A percentile compares a stretch with the other conserved stretches of the same genome.
phyloP scores from a whole-genome alignment of 1,140 invertebrate species.

The Littorina saxatilis region DNA sequence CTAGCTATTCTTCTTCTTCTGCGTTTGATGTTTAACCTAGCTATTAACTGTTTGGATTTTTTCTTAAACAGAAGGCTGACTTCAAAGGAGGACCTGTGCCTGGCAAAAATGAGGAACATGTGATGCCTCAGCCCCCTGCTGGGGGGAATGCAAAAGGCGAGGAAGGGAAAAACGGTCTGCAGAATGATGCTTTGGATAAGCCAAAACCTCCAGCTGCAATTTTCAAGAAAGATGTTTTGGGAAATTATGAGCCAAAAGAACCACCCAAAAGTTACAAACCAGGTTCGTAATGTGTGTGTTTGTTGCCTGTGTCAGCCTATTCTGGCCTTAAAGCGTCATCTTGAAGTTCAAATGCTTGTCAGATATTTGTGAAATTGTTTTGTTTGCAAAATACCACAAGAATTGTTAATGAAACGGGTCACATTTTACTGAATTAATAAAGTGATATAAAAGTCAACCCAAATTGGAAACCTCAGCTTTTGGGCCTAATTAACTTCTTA shows the following conservation, averaged over 20 bases:
- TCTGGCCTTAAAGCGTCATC: too few relatives aligned
- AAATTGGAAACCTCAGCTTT: too few relatives aligned
- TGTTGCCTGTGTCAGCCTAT: too few relatives aligned
- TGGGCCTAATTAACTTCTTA: too few relatives aligned
- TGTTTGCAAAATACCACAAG: too few relatives aligned
- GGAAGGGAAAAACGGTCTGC: not conserved
- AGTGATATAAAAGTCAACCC: too few relatives aligned
- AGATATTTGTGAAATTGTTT: too few relatives aligned
- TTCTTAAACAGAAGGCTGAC: not conserved
- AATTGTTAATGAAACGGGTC: too few relatives aligned
- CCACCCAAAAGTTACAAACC: slow-evolving; percentile 75
- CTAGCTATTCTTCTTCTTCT: too few relatives aligned
- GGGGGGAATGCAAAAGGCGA: not conserved
- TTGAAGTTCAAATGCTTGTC: too few relatives aligned
- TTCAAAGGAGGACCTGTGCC: not conserved
- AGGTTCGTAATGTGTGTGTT: slow-evolving; percentile 86
- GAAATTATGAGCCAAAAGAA: slow-evolving; percentile 79
- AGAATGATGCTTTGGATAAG: slow-evolving; percentile 28
- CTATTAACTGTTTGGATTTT: not conserved
- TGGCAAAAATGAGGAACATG: not conserved
- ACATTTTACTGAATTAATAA: too few relatives aligned
- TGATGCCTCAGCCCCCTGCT: slow-evolving; percentile 16
- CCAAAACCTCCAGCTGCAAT: slow-evolving; percentile 63
- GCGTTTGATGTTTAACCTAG: not conserved
- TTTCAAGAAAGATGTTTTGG: slow-evolving; percentile 72